Conservation (phyloP, 2,797 vertebrate genomes). For the Epinephelus malabaricus region DNA sequence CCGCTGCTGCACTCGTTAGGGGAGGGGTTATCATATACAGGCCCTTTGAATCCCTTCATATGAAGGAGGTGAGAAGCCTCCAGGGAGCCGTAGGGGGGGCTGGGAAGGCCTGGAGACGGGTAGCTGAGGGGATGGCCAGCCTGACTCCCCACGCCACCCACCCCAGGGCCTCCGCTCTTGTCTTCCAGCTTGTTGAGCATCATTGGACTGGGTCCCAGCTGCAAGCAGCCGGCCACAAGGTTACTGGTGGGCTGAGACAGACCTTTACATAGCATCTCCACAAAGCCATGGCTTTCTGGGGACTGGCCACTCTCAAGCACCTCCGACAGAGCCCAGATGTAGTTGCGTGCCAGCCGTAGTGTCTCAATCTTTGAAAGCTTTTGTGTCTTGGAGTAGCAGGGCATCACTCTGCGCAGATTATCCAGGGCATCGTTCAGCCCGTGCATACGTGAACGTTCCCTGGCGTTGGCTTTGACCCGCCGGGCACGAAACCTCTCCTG, state of each 20-base stretch:
- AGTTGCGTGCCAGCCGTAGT: conserved; percentile 94
- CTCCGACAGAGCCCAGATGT: conserved; percentile 98
- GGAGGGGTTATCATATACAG: conserved; percentile 89
- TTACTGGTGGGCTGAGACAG: conserved; percentile 98
- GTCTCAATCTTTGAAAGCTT: conserved; percentile 99
- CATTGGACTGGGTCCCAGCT: conserved; percentile 89
- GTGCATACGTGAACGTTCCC: conserved; percentile 96
- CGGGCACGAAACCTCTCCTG: conserved; percentile 93
- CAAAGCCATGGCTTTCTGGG: conserved; percentile 91
- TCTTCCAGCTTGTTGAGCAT: conserved; percentile 91
- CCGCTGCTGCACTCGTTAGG: conserved; percentile 88
- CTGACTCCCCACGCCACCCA: conserved; percentile 68
- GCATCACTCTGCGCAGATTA: conserved; percentile 94
- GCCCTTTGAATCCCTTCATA: conserved; percentile 92
- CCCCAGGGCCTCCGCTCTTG: conserved; percentile 85
- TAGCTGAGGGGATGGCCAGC: conserved; percentile 88
- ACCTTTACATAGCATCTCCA: conserved; percentile 98
- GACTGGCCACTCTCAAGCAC: conserved; percentile 94
- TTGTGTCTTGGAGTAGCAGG: conserved; percentile 98
- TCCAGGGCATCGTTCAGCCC: conserved; percentile 96
- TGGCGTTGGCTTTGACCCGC: conserved; percentile 94
- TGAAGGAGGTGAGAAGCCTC: conserved; percentile 93
- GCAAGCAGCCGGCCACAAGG: conserved; percentile 95
- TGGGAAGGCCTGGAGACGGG: conserved; percentile 95
- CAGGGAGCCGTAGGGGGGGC: conserved; percentile 95